Conservation (phyloP, 2,888 invertebrate genomes). For the Aleiodes testaceus region DNA sequence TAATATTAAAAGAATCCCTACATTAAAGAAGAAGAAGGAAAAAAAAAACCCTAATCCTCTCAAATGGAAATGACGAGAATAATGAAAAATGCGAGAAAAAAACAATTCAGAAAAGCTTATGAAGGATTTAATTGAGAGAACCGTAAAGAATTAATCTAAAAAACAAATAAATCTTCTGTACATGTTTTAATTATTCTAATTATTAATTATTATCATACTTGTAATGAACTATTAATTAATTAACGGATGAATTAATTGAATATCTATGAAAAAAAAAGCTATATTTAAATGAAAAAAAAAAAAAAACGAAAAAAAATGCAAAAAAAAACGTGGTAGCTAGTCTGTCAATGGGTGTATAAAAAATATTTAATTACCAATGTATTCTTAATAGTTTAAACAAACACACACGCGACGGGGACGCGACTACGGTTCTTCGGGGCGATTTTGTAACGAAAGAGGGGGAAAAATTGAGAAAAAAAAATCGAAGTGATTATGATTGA, state of each 20-base stretch:
- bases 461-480: constrained; percentile 17
- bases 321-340: constrained; percentile 69
- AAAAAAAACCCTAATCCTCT: constrained; percentile 41
- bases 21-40: no score
- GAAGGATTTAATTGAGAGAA: constrained; percentile 45
- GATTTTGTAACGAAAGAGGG: constrained; percentile 13
- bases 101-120: constrained; percentile 37
- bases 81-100: constrained; percentile 34
- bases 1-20: no score
- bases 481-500: constrained; percentile 5
- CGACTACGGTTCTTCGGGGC: constrained; percentile 49
- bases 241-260: constrained; percentile 67
- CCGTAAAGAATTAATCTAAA: constrained; percentile 59
- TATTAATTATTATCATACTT: constrained; percentile 69
- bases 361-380: constrained; percentile 70
- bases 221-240: constrained; percentile 71
- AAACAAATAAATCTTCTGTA: constrained; percentile 67
- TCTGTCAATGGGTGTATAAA: constrained; percentile 71
- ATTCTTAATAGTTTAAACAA: constrained; percentile 50
- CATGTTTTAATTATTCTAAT: constrained; percentile 72
- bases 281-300: constrained; percentile 68
- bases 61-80: constrained; percentile 37
- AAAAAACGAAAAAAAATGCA: constrained; percentile 44
- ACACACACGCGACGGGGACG: constrained; percentile 48
- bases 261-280: constrained; percentile 64